A percentile compares a stretch with the other conserved stretches of the same genome.
These are phyloP conservation scores for Syngnathus typhle DNA, from an alignment of 2,113 vertebrate species.

Conservation along the genomic window DNA sequence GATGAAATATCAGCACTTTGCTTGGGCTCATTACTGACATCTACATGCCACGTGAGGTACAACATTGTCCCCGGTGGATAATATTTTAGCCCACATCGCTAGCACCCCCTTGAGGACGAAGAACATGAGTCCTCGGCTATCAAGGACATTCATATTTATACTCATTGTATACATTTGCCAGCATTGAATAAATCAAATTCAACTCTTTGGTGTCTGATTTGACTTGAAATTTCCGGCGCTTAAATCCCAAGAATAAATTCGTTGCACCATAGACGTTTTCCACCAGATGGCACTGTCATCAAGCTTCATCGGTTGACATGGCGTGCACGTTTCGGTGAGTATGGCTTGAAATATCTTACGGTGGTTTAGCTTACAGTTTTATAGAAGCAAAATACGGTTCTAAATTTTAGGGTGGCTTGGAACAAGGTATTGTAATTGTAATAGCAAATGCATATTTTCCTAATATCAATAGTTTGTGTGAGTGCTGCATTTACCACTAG, in stretches of 20 bases:
- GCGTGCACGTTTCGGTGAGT: too few relatives aligned
- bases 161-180: not conserved
- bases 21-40: not conserved
- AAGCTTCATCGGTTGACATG: not conserved
- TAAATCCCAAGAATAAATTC: not conserved
- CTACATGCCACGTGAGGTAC: not conserved
- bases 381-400: too few relatives aligned
- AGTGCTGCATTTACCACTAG: too few relatives aligned
- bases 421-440: too few relatives aligned
- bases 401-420: too few relatives aligned
- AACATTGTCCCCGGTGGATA: not conserved
- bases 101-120: not conserved
- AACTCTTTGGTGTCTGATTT: not conserved
- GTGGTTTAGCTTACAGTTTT: too few relatives aligned
- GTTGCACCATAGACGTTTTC: not conserved
- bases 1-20: conserved; percentile 30
- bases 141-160: not conserved
- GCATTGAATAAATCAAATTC: not conserved
- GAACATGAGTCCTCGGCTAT: not conserved
- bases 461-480: too few relatives aligned
- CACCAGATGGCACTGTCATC: not conserved
- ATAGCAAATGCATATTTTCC: too few relatives aligned
- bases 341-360: too few relatives aligned
- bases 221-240: not conserved
- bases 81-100: not conserved